Conservation (phyloP, 2,888 invertebrate species). For the Melangyna quadrimaculata region DNA sequence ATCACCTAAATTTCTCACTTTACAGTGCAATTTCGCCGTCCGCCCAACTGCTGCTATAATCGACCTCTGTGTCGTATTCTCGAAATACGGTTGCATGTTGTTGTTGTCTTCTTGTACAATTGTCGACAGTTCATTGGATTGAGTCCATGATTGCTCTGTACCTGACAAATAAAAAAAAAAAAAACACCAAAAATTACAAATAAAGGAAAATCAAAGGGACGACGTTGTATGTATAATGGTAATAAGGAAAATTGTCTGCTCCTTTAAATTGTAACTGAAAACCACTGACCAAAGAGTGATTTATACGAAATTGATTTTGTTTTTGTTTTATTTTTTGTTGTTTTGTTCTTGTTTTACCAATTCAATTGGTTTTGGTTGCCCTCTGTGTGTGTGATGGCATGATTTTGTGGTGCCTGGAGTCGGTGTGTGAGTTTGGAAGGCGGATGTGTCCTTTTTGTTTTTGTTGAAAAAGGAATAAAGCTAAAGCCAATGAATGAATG, state of each 20-base stretch:
- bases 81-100: constrained; percentile 86
- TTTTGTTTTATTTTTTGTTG: constrained; percentile 10
- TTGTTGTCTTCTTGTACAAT: constrained; percentile 75
- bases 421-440: neutral
- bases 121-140: constrained; percentile 75
- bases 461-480: constrained; percentile 2
- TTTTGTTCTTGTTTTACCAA: neutral
- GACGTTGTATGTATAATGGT: constrained; percentile 7
- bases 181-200: constrained; percentile 16
- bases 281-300: constrained; percentile 42
- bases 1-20: constrained; percentile 90
- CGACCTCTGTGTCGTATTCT: constrained; percentile 89
- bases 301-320: constrained; percentile 54
- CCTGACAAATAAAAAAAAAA: constrained; percentile 18
- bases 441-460: constrained; percentile 15
- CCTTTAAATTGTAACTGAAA: constrained; percentile 27
- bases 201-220: constrained; percentile 21
- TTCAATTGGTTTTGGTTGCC: constrained; percentile 10
- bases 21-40: constrained; percentile 90
- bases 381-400: neutral
- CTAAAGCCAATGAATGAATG: constrained; percentile 43
- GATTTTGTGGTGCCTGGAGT: constrained; percentile 7
- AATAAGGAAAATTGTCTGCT: constrained; percentile 49
- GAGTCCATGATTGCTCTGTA: constrained; percentile 66
- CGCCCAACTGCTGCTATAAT: constrained; percentile 91